Base-by-base conservation (phyloP, 2,113 vertebrate genomes). In the Amazona guildingii region DNA sequence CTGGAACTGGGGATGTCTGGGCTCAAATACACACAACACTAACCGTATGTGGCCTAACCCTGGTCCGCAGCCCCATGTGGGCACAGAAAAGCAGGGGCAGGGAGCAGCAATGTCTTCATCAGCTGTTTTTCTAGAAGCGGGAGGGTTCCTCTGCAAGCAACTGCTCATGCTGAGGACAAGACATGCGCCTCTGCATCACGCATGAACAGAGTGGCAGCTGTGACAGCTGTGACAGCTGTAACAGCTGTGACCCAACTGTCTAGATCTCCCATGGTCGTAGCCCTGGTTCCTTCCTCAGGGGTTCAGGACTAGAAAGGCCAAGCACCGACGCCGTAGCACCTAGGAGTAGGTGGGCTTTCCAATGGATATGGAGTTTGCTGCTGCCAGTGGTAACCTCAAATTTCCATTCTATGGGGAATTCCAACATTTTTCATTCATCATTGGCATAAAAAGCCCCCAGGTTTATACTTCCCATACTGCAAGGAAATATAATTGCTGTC, bases 391-490 rank as follows among this genome's bases (percentile, higher is more conserved):
- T 6, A 87, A 70, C 63, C 33, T 86, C 37, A 46, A 3, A 68
- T 55, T 74, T 54, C 52, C 19, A 13, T 69, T 73, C 87, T 13
- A 13, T 21, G 17, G 81, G 90, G 92, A 91, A 83, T 88, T 86
- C n/a, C 44, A 70, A 59, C 33, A 82, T 74, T 95, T 87, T 84
- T 28, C 25, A 31, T 85, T 85, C 57, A 76, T 52, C 5, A 7
- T 41, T 23, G 33, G 33, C 57, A 79, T 33, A 94, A 92, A 95
- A 73, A 44, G 80, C 49, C 86, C 43, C 48, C 68, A 84, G 83
- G 70, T 82, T 82, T 86, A 72, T 82, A 86, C 10, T 37, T 73
- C 57, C 15, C 31, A 54, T 11, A 33, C 12, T 33, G 54, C 39
- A 66, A 59, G 20, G 61, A 80, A 70, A 80, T 55, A 44, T 28